These are phyloP conservation scores for Pteronura brasiliensis DNA, from an alignment of 2,113 vertebrate genomes.

Conservation along the genomic window DNA sequence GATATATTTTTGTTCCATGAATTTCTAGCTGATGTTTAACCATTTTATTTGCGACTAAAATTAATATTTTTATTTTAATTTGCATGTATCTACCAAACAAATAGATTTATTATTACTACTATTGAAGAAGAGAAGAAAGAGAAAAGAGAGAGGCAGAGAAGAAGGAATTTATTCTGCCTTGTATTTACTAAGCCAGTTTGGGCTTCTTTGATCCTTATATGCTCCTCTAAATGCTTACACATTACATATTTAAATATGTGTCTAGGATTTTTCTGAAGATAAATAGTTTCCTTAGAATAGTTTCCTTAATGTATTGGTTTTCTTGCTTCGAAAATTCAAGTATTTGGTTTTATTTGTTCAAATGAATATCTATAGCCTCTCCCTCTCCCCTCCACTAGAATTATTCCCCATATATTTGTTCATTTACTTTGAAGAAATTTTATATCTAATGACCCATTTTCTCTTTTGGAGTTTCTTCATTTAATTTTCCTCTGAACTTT, in stretches of 20 bases:
- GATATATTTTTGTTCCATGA: neutral
- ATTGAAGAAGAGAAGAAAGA: neutral
- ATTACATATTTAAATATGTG: neutral
- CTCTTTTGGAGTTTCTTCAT: neutral
- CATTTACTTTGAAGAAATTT: constrained; percentile 7
- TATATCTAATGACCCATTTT: neutral
- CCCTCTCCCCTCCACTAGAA: neutral
- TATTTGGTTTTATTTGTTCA: neutral
- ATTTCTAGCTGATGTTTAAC: neutral
- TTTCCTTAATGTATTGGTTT: neutral
- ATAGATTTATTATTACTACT: neutral
- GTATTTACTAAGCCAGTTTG: neutral
- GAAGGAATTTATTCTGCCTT: neutral
- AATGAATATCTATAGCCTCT: neutral
- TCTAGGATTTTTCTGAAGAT: neutral
- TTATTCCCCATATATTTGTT: neutral
- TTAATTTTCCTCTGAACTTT: neutral
- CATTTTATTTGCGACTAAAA: neutral
- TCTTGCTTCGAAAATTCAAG: neutral
- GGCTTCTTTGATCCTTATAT: neutral
- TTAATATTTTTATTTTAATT: neutral
- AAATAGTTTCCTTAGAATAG: neutral
- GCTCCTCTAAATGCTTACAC: neutral
- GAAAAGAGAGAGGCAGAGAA: neutral
- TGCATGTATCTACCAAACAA: neutral